Conservation (phyloP, 2,888 invertebrate genomes). For the Axea sp. region DNA sequence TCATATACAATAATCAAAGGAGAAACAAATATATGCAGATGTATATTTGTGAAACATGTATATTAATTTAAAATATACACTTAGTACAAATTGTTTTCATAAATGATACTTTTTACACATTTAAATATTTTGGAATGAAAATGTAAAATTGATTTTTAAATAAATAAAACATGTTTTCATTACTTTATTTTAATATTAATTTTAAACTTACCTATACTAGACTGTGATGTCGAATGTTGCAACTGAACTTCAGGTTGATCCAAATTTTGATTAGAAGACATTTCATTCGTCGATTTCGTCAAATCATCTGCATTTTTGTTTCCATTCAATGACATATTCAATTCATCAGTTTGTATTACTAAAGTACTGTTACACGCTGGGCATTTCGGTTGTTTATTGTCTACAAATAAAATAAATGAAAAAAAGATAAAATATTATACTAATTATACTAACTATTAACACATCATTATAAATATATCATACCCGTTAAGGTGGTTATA, state of each 20-base stretch:
- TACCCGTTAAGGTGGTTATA: conserved; percentile 60
- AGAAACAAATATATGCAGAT: too few species aligned
- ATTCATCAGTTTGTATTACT: conserved; percentile 81
- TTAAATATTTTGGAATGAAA: too few species aligned
- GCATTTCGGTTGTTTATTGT: conserved; percentile 77
- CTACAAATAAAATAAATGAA: conserved; percentile 53
- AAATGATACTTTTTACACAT: too few species aligned
- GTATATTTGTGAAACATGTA: too few species aligned
- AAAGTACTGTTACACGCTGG: conserved; percentile 83
- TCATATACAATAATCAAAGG: too few species aligned
- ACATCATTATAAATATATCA: too few species aligned
- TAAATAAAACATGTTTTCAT: too few species aligned
- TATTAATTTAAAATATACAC: too few species aligned
- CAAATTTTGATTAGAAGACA: conserved; percentile 46
- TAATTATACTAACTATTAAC: conserved; percentile 11
- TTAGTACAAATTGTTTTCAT: too few species aligned
- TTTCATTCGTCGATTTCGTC: conserved; percentile 44
- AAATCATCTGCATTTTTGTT: conserved; percentile 34
- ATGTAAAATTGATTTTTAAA: too few species aligned
- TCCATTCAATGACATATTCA: conserved; percentile 69
- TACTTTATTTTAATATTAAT: too few species aligned
- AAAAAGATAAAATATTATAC: too few species aligned
- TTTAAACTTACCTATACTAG: conserved; percentile 78
- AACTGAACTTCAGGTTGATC: conserved; percentile 65
- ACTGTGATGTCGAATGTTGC: conserved; percentile 77